Evolutionary conservation across 2,888 invertebrate genomes (phyloP).

Genomic region (Thelaira solivaga): DNA sequence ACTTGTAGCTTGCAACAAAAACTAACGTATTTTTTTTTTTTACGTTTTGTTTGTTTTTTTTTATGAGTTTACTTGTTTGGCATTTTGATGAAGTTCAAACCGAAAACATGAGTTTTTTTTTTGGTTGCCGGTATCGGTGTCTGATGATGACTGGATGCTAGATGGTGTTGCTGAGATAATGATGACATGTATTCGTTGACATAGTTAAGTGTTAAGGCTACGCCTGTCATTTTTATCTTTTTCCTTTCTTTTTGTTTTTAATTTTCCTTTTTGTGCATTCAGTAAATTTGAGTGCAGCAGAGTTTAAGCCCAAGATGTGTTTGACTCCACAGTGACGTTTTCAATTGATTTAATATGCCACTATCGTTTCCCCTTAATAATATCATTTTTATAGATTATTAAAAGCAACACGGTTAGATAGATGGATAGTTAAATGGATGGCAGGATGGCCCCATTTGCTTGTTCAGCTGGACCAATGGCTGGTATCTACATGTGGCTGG

Average conservation of each 20-base stretch:
- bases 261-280: no score
- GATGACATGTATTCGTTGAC: slow-evolving; percentile 60
- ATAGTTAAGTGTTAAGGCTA: slow-evolving; percentile 62
- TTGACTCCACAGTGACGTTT: slow-evolving; percentile 45
- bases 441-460: neutral
- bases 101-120: slow-evolving; percentile 46
- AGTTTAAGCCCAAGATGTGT: slow-evolving; percentile 21
- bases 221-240: slow-evolving; percentile 54
- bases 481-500: slow-evolving; percentile 9
- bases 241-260: neutral
- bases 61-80: slow-evolving; percentile 20
- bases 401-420: slow-evolving; percentile 12
- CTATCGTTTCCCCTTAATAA: slow-evolving; percentile 46
- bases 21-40: no score
- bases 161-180: slow-evolving; percentile 60
- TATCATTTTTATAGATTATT: slow-evolving; percentile 35
- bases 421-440: neutral
- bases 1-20: slow-evolving; percentile 14
- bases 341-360: slow-evolving; percentile 59
- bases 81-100: slow-evolving; percentile 54
- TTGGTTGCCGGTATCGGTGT: slow-evolving; percentile 30
- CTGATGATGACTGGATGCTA: slow-evolving; percentile 44
- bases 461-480: slow-evolving; percentile 3
- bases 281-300: slow-evolving; percentile 1
- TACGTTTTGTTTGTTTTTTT: slow-evolving; percentile 16